Percentiles rank a stretch among this genome's conserved stretches.
These are phyloP conservation scores for Cyclargus thomasi DNA, from an alignment of 1,140 invertebrate species.

Conservation along the genomic window DNA sequence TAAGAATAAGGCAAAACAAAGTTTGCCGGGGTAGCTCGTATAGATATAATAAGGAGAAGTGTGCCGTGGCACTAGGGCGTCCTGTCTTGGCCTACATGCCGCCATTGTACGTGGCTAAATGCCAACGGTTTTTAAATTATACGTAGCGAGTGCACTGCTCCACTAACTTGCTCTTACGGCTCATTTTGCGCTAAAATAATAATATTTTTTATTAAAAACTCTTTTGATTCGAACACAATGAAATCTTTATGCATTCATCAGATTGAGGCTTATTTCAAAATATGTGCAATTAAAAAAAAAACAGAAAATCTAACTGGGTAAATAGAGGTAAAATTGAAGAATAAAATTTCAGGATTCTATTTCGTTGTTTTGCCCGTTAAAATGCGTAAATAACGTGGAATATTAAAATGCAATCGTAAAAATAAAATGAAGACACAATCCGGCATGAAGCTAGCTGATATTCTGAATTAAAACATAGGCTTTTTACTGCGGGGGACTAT, in stretches of 20 bases:
- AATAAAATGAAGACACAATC: too few species aligned
- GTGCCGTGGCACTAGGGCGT: not conserved
- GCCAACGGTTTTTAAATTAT: constrained; percentile 9
- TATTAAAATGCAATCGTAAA: too few species aligned
- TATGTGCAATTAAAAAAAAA: not conserved
- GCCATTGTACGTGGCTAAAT: constrained; percentile 1
- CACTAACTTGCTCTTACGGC: not conserved
- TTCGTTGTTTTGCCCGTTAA: too few species aligned
- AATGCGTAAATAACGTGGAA: too few species aligned
- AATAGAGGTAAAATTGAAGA: not conserved
- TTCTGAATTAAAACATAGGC: too few species aligned
- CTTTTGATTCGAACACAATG: not conserved
- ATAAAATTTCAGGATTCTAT: too few species aligned
- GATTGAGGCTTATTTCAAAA: not conserved
- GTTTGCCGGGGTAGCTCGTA: too few species aligned
- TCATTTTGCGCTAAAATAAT: not conserved
- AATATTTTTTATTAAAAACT: not conserved
- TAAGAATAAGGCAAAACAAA: too few species aligned
- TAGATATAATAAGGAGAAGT: not conserved
- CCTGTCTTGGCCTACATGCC: constrained; percentile 10
- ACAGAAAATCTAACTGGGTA: not conserved
- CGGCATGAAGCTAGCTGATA: too few species aligned
- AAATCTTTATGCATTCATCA: not conserved
- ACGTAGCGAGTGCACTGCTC: constrained; percentile 8
- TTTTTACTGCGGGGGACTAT: too few species aligned